These are phyloP conservation scores for Coturnix japonica DNA, from an alignment of 2,113 vertebrate species.

Conservation along the genomic window DNA sequence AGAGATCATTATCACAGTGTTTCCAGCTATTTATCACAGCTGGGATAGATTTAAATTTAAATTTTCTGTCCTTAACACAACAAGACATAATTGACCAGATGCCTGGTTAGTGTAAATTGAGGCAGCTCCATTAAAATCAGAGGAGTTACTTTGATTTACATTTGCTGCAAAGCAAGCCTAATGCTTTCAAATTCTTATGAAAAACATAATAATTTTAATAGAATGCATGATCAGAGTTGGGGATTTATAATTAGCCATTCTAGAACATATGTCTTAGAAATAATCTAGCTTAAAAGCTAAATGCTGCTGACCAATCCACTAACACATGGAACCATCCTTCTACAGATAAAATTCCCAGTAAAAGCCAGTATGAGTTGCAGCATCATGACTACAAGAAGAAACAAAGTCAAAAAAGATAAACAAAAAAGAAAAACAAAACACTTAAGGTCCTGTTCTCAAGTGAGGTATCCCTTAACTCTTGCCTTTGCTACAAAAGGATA, in stretches of 20 bases:
- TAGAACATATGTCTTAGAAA: not conserved
- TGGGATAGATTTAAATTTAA: not conserved
- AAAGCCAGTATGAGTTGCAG: not conserved
- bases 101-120: not conserved
- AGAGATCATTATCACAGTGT: not conserved
- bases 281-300: not conserved
- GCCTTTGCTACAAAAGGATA: not conserved
- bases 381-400: not conserved
- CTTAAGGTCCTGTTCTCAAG: not conserved
- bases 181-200: not conserved
- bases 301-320: not conserved
- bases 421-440: not conserved
- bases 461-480: not conserved
- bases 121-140: not conserved
- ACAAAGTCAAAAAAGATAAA: not conserved
- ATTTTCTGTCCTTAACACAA: not conserved
- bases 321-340: not conserved
- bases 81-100: not conserved
- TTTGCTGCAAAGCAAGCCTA: not conserved
- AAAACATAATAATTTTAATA: not conserved
- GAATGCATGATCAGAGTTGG: not conserved
- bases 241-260: not conserved
- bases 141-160: not conserved
- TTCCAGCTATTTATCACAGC: conserved; percentile 1
- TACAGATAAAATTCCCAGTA: not conserved